Percentiles rank a stretch among this genome's conserved stretches.
These are phyloP conservation scores for Anguilla pacifica DNA, from an alignment of 2,797 vertebrate genomes.

Conservation along the genomic window DNA sequence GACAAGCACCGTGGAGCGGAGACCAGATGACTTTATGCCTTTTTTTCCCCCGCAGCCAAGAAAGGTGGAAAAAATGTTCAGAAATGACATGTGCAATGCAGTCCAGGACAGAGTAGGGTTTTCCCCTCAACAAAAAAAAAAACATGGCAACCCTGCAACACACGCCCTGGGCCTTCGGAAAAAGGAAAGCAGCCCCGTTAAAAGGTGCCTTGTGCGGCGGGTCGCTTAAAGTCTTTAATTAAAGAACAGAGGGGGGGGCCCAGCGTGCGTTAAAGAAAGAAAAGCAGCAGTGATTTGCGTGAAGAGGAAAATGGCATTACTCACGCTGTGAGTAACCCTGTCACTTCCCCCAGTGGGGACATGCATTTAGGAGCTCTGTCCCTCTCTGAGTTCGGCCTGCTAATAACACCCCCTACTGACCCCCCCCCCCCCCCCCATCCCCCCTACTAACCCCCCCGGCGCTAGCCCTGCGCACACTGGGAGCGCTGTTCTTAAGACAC, in stretches of 20 bases:
- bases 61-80: slow-evolving; percentile 29
- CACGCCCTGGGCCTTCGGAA: slow-evolving; percentile 53
- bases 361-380: slow-evolving; percentile 50
- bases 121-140: slow-evolving; percentile 51
- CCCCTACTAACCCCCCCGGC: too few relatives aligned
- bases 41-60: slow-evolving; percentile 52
- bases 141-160: slow-evolving; percentile 49
- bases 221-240: slow-evolving; percentile 58
- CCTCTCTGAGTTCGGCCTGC: slow-evolving; percentile 45
- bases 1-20: slow-evolving; percentile 55
- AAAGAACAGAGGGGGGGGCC: slow-evolving; percentile 56
- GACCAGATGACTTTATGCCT: slow-evolving; percentile 44
- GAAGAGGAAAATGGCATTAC: slow-evolving; percentile 52
- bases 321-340: slow-evolving; percentile 58
- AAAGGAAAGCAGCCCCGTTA: slow-evolving; percentile 51
- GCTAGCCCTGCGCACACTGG: neutral
- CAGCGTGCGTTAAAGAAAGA: slow-evolving; percentile 43
- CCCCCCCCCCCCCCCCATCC: neutral
- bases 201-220: slow-evolving; percentile 67
- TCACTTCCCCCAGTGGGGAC: slow-evolving; percentile 53
- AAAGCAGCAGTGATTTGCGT: neutral
- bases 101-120: slow-evolving; percentile 65
- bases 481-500: slow-evolving; percentile 6
- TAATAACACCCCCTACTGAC: slow-evolving; percentile 38
- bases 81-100: slow-evolving; percentile 63